Base-by-base conservation (phyloP, 2,888 invertebrate species). In the Thumatha senex region DNA sequence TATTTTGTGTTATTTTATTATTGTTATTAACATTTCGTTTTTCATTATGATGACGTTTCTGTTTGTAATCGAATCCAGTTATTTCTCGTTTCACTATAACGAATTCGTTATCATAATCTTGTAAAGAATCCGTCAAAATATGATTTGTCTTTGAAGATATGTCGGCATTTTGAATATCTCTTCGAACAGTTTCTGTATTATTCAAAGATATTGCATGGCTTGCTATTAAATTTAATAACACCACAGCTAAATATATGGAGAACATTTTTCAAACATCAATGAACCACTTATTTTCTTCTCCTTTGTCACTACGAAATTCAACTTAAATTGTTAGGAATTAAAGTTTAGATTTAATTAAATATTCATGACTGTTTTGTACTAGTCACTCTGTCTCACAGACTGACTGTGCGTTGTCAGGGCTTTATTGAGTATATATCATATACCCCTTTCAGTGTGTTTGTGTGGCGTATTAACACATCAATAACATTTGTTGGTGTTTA, bases 191-290 rank as follows among this genome's bases (percentile, higher is more conserved):
- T 15, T 33, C 36, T 0, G 70, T 69, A 11, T 70, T 52, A 0
- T 65, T 48, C 0, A 48, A 44, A 2, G 72, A 54, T 0, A 82
- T 78, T 0, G 69, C 77, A 36, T 72, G 80, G 33, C 70, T 64
- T 0, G 66, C 72, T 0, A 78, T 34, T 8, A 80, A 52, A 3
- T 76, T 74, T 0, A 73, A 13, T 0, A 80, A 36, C 0, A 74
- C 56, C 0, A 74, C 51, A 0, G 54, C 40, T 0, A 65, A 40
- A 18, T 48, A 67, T 0, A 67, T 7, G 0, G 54, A 54, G 0
- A 58, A 0, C 61, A 64, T 65, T 11, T 40, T 60, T 24, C 12
- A 11, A 5, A 18, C 7, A 7, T 11, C 1, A 2, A 9, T 18
- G 7, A n/a, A 18, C 2, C 12, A 24, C 24, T n/a, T n/a, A n/a